These are phyloP conservation scores for Podarcis lilfordi DNA, from an alignment of 2,797 vertebrate species.

Conservation along the genomic window DNA sequence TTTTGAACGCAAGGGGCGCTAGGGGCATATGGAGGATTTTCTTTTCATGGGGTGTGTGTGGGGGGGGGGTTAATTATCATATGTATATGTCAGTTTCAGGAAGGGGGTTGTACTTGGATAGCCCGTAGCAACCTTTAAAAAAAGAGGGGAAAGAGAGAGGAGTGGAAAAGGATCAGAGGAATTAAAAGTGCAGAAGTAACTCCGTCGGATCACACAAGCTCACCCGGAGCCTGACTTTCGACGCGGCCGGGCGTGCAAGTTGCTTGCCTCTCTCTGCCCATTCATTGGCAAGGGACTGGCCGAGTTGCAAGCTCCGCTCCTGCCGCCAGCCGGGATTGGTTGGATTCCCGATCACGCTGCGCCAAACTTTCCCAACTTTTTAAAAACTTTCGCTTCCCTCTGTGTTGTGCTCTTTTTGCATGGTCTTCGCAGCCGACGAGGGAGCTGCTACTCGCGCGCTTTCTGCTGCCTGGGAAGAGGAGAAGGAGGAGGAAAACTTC, in stretches of 20 bases:
- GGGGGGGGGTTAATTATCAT: conserved; percentile 79
- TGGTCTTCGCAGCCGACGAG: conserved; percentile 28
- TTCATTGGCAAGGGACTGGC: conserved; percentile 53
- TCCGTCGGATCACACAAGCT: conserved; percentile 66
- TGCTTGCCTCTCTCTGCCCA: conserved; percentile 39
- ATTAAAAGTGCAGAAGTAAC: conserved; percentile 87
- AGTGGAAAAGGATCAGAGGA: conserved; percentile 57
- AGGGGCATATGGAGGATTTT: conserved; percentile 64
- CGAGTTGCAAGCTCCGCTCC: conserved; percentile 25
- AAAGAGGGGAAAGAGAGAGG: not conserved
- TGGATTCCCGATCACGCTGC: conserved; percentile 45
- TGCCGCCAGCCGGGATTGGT: conserved; percentile 46
- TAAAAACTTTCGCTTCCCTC: not conserved
- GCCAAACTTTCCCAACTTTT: conserved; percentile 38
- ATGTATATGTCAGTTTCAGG: conserved; percentile 80
- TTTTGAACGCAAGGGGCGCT: conserved; percentile 79
- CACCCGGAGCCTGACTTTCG: conserved; percentile 23
- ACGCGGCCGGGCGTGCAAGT: conserved; percentile 16
- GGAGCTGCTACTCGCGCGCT: no score
- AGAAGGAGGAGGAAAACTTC: not conserved
- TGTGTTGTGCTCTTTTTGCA: not conserved
- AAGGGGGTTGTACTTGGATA: conserved; percentile 86
- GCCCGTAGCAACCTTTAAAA: conserved; percentile 25
- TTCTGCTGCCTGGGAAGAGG: not conserved
- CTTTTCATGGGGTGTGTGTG: no score